These are phyloP conservation scores for Mus spretus DNA, from an alignment of 2,797 vertebrate genomes.

Conservation along the genomic window DNA sequence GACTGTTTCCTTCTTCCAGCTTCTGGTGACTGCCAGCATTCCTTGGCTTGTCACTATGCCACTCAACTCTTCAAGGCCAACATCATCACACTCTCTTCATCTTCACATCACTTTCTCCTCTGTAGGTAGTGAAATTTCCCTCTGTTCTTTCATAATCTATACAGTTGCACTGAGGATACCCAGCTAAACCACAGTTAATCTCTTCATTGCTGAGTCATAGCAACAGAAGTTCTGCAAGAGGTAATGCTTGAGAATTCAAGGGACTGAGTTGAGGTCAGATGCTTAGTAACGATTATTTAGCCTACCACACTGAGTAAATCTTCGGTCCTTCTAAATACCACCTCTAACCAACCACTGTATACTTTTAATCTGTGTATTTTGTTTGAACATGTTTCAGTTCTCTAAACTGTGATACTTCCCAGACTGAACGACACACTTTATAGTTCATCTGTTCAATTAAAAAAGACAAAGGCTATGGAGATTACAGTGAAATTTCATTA, in stretches of 20 bases:
- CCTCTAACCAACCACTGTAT: not conserved
- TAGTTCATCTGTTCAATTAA: not conserved
- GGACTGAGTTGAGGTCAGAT: not conserved
- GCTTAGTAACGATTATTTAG: not conserved
- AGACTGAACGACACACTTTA: not conserved
- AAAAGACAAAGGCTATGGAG: not conserved
- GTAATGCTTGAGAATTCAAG: not conserved
- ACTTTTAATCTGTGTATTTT: constrained; percentile 20
- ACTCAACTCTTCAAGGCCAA: not conserved
- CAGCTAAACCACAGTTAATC: not conserved
- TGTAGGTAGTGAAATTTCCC: not conserved
- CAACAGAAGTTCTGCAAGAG: not conserved
- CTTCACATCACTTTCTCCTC: not conserved
- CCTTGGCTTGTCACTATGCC: not conserved
- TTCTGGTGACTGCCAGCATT: not conserved
- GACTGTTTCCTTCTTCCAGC: not conserved
- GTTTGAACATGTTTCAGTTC: not conserved
- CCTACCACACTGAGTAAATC: not conserved
- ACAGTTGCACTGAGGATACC: not conserved
- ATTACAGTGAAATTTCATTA: not conserved
- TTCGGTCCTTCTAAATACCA: not conserved
- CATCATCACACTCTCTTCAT: not conserved
- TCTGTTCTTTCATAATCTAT: not conserved
- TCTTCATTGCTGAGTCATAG: not conserved
- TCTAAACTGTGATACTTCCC: not conserved